phyloP scores from a whole-genome alignment of 2,888 invertebrate species.

The Eilema depressum region DNA sequence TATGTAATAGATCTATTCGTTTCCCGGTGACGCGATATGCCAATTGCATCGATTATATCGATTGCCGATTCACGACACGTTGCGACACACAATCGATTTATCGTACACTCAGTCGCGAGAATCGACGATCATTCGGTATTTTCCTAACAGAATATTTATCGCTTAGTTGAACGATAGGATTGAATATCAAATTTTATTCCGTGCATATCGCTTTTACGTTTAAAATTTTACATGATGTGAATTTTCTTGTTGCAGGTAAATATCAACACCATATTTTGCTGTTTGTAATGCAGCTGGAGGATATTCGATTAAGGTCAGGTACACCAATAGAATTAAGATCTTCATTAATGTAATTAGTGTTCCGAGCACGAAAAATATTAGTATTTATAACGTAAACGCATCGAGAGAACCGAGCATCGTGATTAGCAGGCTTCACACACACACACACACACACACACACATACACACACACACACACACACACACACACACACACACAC shows the following conservation, averaged over 20 bases:
- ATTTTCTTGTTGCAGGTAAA: conserved; percentile 56
- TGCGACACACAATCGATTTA: conserved; percentile 60
- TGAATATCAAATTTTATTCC: conserved; percentile 49
- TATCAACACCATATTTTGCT: neutral
- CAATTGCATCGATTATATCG: conserved; percentile 59
- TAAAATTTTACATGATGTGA: conserved; percentile 13
- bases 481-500: no score
- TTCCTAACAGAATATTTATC: conserved; percentile 61
- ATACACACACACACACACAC: no score
- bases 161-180: conserved; percentile 43
- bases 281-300: neutral
- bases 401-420: no score
- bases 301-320: neutral
- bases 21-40: conserved; percentile 49
- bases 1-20: conserved; percentile 23
- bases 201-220: conserved; percentile 25
- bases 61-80: conserved; percentile 63
- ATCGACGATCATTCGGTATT: conserved; percentile 51
- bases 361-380: no score
- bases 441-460: no score
- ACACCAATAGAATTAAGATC: neutral
- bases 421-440: no score
- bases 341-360: neutral
- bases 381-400: no score
- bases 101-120: conserved; percentile 50